Conservation (phyloP, 2,113 vertebrate species). For the Micromys minutus region DNA sequence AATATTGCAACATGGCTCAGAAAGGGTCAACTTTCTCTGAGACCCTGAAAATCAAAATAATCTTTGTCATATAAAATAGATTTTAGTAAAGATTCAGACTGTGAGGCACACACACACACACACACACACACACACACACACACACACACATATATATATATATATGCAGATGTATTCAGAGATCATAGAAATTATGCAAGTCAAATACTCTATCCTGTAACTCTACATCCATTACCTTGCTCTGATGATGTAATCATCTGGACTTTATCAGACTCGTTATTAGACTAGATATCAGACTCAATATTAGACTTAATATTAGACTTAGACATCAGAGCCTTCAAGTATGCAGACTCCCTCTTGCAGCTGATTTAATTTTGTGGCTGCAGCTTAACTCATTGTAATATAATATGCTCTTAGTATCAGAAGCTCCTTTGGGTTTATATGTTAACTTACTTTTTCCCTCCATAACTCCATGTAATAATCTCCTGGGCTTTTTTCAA, state of each 20-base stretch:
- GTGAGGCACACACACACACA: no score
- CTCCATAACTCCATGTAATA: not conserved
- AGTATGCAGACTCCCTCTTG: not conserved
- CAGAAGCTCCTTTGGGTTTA: not conserved
- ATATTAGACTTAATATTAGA: no score
- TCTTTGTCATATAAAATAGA: not conserved
- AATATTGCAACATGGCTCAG: not conserved
- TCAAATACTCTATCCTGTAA: not conserved
- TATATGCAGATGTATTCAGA: no score
- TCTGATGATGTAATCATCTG: not conserved
- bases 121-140: no score
- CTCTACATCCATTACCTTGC: not conserved
- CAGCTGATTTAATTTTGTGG: not conserved
- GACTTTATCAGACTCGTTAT: no score
- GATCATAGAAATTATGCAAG: not conserved
- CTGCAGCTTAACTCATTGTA: not conserved
- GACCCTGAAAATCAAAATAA: not conserved
- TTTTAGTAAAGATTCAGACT: not conserved
- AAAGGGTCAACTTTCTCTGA: not conserved
- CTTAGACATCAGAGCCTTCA: no score
- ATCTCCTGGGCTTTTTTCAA: not conserved
- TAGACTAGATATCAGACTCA: no score
- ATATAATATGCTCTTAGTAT: not conserved
- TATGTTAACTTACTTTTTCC: not conserved
- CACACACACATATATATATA: no score